Evolutionary conservation across 1,140 invertebrate genomes (phyloP), one percentile per base, ranked within the genome.

Genomic region (Procambarus clarkii): DNA sequence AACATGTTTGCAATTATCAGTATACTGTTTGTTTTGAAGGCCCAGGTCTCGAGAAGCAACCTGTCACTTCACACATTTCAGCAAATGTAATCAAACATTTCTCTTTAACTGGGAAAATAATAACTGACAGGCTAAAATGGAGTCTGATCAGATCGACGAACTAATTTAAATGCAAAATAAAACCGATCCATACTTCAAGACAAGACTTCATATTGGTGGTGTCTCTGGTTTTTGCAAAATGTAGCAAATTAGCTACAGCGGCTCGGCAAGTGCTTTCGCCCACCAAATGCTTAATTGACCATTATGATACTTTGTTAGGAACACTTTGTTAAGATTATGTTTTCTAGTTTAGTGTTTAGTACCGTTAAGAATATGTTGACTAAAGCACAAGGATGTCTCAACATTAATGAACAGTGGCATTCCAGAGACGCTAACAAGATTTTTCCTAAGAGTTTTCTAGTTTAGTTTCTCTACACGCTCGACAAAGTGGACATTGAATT

Each of bases 401-500:
- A 48, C 78, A 80, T 80, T 45, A 44, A 44, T 80, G 78, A 18
- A 3, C 34, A 44, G 8, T 80, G 18, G 45, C 1, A 0, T 44
- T 76, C 71, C 7, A 24, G 71, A 9, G 21, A 76, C 9, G 21
- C 34, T 76, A 9, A 44, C 78, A 44, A 1, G 46, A 46, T 45
- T 80, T 80, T 7, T 80, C 45, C 78, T 44, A 44, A n/a, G 46
- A 34, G 78, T 80, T 80, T 80, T 80, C 78, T 80, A 44, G 78
- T 46, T 80, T 46, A 46, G 46, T 80, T 80, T 21, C 46, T 3
- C 46, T 80, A 44, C 46, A 48, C 78, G 46, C 34, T 0, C 9
- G 44, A 15, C 13, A 46, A 69, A 69, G 13, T 34, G 54, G 54
- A 13, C 54, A 58, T 58, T 58, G 34, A 34, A 34, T 34, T 34